A percentile compares a stretch with the other conserved stretches of the same genome.
Evolutionary conservation across 1,140 invertebrate species (phyloP).

Genomic region (Drosophila saltans): DNA sequence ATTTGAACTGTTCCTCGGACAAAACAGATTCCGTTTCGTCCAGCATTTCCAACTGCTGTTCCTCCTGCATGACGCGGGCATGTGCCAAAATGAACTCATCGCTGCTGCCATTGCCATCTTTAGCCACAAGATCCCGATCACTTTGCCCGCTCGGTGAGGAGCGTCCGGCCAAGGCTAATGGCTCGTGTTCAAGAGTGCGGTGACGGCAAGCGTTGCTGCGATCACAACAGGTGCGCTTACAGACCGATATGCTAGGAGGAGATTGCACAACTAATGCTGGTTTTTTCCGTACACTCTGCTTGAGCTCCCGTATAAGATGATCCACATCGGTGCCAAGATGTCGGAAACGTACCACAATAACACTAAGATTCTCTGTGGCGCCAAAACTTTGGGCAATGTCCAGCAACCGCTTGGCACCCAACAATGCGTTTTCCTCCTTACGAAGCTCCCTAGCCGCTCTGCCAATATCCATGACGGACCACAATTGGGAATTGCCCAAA

Average conservation of each 20-base stretch:
- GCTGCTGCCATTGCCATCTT: constrained; percentile 49
- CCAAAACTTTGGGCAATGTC: constrained; percentile 93
- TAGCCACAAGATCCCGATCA: constrained; percentile 85
- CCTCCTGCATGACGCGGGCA: constrained; percentile 84
- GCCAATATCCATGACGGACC: constrained; percentile 90
- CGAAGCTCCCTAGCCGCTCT: constrained; percentile 90
- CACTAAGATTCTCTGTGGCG: constrained; percentile 90
- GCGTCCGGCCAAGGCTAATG: constrained; percentile 85
- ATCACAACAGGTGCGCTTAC: constrained; percentile 87
- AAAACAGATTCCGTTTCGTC: constrained; percentile 86
- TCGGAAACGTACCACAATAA: constrained; percentile 89
- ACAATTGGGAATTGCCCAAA: constrained; percentile 90
- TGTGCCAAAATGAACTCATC: constrained; percentile 76
- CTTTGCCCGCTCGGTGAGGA: constrained; percentile 93
- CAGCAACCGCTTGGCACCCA: constrained; percentile 91
- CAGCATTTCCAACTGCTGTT: constrained; percentile 85
- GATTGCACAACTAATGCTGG: constrained; percentile 78
- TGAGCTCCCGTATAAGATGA: constrained; percentile 89
- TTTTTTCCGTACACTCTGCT: constrained; percentile 87
- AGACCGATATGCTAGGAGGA: constrained; percentile 71
- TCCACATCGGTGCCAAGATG: constrained; percentile 87
- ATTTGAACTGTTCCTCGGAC: constrained; percentile 94
- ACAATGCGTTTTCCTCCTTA: constrained; percentile 89
- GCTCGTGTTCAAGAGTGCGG: constrained; percentile 71
- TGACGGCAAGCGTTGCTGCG: constrained; percentile 86